Conservation (phyloP, 2,797 vertebrate species). For the Gobionotothen gibberifrons region DNA sequence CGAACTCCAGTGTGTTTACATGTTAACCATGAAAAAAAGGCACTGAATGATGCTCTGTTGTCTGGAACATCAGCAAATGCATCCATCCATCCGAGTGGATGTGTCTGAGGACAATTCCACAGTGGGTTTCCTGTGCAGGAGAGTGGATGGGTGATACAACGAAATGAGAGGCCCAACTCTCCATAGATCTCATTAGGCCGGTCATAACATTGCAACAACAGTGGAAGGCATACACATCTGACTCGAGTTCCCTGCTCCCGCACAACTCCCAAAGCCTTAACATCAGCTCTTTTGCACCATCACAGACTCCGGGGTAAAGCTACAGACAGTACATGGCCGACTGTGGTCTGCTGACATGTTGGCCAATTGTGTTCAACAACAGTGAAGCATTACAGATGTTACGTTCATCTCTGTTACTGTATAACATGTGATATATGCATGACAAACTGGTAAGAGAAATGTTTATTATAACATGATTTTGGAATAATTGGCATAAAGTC, state of each 20-base stretch:
- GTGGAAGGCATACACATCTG: conserved; percentile 74
- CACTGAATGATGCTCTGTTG: conserved; percentile 65
- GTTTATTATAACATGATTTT: too few relatives aligned
- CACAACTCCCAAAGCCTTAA: conserved; percentile 43
- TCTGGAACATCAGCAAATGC: conserved; percentile 70
- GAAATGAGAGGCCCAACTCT: conserved; percentile 77
- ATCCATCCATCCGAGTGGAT: conserved; percentile 72
- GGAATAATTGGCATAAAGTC: too few relatives aligned
- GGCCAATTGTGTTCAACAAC: conserved; percentile 25
- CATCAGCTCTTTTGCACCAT: conserved; percentile 64
- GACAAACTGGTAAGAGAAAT: too few relatives aligned
- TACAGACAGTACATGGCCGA: conserved; percentile 31
- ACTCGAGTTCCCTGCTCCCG: conserved; percentile 35
- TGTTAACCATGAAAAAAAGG: conserved; percentile 59
- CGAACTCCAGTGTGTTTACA: conserved; percentile 47
- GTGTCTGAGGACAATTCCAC: conserved; percentile 72
- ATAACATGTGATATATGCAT: too few relatives aligned
- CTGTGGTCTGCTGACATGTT: conserved; percentile 46
- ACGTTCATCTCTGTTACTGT: too few relatives aligned
- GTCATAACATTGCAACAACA: conserved; percentile 75
- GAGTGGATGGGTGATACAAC: conserved; percentile 66
- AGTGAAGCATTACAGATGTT: not conserved
- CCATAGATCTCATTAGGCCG: conserved; percentile 80
- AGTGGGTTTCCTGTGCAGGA: conserved; percentile 59
- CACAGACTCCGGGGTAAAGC: conserved; percentile 40